phyloP scores from a whole-genome alignment of 2,888 invertebrate species.

The Meteorus colon region DNA sequence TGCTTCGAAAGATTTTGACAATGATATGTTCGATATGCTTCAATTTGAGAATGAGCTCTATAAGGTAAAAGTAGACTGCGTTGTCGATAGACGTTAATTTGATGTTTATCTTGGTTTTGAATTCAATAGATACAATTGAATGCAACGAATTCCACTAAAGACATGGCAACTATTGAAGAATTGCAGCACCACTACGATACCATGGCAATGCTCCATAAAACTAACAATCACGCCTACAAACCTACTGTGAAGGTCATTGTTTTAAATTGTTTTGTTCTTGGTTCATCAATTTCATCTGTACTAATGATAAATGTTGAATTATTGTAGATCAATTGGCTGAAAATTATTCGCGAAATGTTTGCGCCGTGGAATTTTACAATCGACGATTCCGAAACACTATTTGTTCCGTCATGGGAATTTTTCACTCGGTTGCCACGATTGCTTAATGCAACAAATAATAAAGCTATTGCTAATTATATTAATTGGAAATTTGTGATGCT shows the following conservation, averaged over 20 bases:
- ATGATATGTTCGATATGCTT: constrained; percentile 34
- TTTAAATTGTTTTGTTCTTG: neutral
- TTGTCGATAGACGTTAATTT: neutral
- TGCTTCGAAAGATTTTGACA: neutral
- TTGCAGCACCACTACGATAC: constrained; percentile 15
- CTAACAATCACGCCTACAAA: neutral
- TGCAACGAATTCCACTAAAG: neutral
- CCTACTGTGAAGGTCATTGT: neutral
- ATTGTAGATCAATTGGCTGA: constrained; percentile 25
- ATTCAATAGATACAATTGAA: neutral
- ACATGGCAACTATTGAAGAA: neutral
- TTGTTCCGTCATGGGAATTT: constrained; percentile 25
- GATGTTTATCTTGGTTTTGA: neutral
- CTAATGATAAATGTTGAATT: neutral
- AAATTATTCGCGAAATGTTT: constrained; percentile 18
- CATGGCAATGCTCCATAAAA: neutral
- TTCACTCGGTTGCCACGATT: constrained; percentile 19
- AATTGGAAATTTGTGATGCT: constrained; percentile 44
- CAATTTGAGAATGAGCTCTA: constrained; percentile 24
- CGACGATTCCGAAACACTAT: constrained; percentile 6
- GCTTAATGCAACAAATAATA: constrained; percentile 22
- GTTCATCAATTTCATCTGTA: neutral
- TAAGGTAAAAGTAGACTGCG: constrained; percentile 8
- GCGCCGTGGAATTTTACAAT: constrained; percentile 16
- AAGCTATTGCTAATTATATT: constrained; percentile 46